Conservation (phyloP, 2,888 invertebrate species). For the Caenorhabditis plicata region DNA sequence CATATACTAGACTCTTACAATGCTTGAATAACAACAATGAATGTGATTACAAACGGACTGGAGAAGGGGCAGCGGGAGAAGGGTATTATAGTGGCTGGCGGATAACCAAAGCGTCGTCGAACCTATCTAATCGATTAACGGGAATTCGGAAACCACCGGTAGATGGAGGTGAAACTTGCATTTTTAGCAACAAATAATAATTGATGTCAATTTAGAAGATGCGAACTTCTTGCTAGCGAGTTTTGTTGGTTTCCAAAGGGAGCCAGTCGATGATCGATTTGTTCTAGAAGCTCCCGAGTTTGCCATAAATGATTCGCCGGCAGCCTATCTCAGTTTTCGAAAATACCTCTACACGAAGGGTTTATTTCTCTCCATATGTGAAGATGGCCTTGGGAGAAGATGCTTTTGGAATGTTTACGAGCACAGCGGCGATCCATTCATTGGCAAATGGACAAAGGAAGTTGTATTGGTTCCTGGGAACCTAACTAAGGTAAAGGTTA, state of each 20-base stretch:
- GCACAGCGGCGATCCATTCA: conserved; percentile 39
- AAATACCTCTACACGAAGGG: conserved; percentile 49
- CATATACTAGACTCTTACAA: conserved; percentile 27
- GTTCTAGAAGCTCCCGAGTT: conserved; percentile 52
- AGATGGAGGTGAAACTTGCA: conserved; percentile 17
- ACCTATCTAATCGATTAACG: conserved; percentile 41
- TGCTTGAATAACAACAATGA: conserved; percentile 36
- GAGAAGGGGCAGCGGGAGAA: conserved; percentile 39
- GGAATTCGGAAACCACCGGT: conserved; percentile 43
- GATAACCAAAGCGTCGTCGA: conserved; percentile 13
- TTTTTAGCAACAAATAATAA: too few species aligned
- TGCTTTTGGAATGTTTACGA: conserved; percentile 48
- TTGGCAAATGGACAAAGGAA: conserved; percentile 45
- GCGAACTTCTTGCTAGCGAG: conserved; percentile 41
- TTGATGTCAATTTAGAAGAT: too few species aligned
- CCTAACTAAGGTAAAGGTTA: conserved; percentile 41
- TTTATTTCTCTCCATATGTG: conserved; percentile 38
- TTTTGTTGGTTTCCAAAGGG: conserved; percentile 30
- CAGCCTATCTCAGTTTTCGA: conserved; percentile 44
- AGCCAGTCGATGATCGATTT: conserved; percentile 25
- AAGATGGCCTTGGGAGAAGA: conserved; percentile 34
- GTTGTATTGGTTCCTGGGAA: conserved; percentile 37
- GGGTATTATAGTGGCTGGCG: conserved; percentile 42
- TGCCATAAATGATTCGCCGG: conserved; percentile 33
- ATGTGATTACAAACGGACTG: conserved; percentile 44